Conservation (phyloP, 2,113 vertebrate species). For the Muntiacus reevesi region DNA sequence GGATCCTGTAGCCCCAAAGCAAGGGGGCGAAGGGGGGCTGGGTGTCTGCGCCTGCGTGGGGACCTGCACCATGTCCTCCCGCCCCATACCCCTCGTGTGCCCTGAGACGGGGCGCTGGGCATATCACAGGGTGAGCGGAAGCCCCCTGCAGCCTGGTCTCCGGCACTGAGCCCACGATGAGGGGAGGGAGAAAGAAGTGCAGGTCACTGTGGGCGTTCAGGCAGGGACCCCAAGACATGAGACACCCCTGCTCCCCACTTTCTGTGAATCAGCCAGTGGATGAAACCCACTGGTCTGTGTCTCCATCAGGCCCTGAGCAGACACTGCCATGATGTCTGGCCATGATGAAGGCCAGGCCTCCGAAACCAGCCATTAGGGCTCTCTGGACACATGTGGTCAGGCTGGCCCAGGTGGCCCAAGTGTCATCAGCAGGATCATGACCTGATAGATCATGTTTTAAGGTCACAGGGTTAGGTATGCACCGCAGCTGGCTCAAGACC, state of each 20-base stretch:
- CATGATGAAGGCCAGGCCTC: fast-evolving
- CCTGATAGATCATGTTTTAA: fast-evolving
- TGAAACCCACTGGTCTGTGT: fast-evolving
- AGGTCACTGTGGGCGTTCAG: fast-evolving
- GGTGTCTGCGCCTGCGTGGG: fast-evolving
- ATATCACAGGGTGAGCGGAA: neutral
- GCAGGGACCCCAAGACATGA: neutral
- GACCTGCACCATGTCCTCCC: neutral
- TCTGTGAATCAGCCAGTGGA: neutral
- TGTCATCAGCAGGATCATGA: fast-evolving
- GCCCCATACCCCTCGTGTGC: fast-evolving
- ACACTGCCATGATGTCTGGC: neutral
- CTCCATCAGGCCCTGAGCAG: neutral
- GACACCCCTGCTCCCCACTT: too few species aligned
- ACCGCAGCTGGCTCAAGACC: neutral
- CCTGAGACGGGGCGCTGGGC: neutral
- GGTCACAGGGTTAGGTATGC: fast-evolving
- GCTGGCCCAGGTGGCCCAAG: neutral
- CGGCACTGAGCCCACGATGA: fast-evolving
- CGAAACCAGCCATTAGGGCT: neutral
- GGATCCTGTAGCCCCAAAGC: neutral
- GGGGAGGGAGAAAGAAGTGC: neutral
- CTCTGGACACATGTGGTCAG: neutral
- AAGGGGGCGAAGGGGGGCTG: neutral
- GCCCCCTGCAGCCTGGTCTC: neutral